These are phyloP conservation scores for Rachycentron canadum DNA, from an alignment of 2,797 vertebrate genomes.

Conservation along the genomic window DNA sequence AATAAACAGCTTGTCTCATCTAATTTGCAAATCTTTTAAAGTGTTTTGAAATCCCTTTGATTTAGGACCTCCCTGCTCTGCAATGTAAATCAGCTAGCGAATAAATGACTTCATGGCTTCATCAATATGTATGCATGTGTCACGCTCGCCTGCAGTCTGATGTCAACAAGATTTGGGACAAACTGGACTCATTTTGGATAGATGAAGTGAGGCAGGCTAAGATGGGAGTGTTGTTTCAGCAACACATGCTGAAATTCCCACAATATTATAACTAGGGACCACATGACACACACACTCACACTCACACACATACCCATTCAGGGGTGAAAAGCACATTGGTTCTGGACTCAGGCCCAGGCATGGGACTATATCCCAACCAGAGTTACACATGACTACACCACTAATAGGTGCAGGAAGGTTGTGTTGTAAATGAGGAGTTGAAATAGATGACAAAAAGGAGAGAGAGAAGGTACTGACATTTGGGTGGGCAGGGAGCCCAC, in stretches of 20 bases:
- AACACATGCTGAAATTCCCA: constrained; percentile 43
- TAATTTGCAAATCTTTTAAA: constrained; percentile 79
- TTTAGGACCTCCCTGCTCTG: constrained; percentile 63
- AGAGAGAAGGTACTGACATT: constrained; percentile 40
- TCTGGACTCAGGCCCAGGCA: constrained; percentile 61
- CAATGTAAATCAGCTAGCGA: constrained; percentile 80
- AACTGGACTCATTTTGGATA: constrained; percentile 59
- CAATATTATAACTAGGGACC: constrained; percentile 66
- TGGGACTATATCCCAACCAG: constrained; percentile 54
- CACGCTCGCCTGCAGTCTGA: constrained; percentile 57
- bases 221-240: constrained; percentile 34
- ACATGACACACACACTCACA: constrained; percentile 39
- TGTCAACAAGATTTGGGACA: constrained; percentile 76
- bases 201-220: constrained; percentile 25
- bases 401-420: constrained; percentile 71
- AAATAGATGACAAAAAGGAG: constrained; percentile 56
- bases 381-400: constrained; percentile 65
- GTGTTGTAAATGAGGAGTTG: constrained; percentile 64
- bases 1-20: constrained; percentile 80
- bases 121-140: constrained; percentile 82
- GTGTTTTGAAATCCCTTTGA: constrained; percentile 80
- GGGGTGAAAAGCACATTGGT: constrained; percentile 43
- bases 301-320: constrained; percentile 33
- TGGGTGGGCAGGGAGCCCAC: constrained; percentile 67
- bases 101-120: constrained; percentile 76